phyloP scores from a whole-genome alignment of 2,113 vertebrate genomes.

The Paramisgurnus dabryanus region DNA sequence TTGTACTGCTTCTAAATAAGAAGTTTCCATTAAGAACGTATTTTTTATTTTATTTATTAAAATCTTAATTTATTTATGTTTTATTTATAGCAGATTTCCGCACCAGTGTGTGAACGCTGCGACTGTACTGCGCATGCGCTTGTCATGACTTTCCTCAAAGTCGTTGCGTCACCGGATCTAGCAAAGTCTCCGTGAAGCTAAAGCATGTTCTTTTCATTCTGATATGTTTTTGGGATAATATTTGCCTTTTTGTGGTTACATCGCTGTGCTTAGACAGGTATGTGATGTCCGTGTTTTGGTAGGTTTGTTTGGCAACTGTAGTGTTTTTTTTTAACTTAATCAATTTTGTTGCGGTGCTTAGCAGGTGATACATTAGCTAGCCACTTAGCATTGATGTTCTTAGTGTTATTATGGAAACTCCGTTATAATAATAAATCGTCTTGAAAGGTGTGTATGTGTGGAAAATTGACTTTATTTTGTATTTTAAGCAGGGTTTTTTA shows the following conservation, averaged over 20 bases:
- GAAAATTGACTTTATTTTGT: background rate
- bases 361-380: background rate
- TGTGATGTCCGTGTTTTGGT: background rate
- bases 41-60: background rate
- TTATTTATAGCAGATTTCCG: background rate
- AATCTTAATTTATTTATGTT: no score
- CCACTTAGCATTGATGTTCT: background rate
- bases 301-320: background rate
- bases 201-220: background rate
- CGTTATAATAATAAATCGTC: background rate
- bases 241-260: background rate
- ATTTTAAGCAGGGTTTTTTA: no score
- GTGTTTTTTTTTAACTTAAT: background rate
- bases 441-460: background rate
- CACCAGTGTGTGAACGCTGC: background rate
- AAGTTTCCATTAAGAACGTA: background rate
- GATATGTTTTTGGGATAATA: background rate
- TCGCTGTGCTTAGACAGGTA: background rate
- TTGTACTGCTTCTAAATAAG: background rate
- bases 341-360: background rate
- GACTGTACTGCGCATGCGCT: slow-evolving; percentile 12
- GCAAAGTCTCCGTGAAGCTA: slow-evolving; percentile 27
- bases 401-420: no score
- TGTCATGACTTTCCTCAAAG: slow-evolving; percentile 1
- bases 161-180: slow-evolving; percentile 4